Conservation (phyloP, 2,113 vertebrate species). For the Carlito syrichta region DNA sequence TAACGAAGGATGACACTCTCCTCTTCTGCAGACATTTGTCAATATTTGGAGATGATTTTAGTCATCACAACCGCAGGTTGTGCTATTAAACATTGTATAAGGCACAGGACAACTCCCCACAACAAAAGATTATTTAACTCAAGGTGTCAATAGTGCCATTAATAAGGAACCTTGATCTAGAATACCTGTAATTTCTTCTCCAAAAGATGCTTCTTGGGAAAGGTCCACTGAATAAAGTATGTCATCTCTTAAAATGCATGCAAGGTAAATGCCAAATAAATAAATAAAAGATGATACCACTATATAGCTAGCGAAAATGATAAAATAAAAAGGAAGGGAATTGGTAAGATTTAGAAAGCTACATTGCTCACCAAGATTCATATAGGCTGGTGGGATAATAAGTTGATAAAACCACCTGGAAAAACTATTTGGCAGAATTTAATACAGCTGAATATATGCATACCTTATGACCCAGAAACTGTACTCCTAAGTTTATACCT, state of each 20-base stretch:
- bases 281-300: background rate
- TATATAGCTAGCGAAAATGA: background rate
- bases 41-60: background rate
- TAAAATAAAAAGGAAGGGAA: background rate
- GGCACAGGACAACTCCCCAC: rapidly evolving
- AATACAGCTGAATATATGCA: background rate
- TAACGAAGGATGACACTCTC: background rate
- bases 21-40: background rate
- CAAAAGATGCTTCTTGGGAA: background rate
- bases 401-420: background rate
- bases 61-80: too few relatives aligned
- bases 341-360: background rate
- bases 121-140: background rate
- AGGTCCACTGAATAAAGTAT: background rate
- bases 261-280: background rate
- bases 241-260: background rate
- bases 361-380: background rate
- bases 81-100: background rate
- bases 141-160: background rate
- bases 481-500: background rate
- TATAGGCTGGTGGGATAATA: background rate
- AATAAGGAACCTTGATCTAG: too few relatives aligned
- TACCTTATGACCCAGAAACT: background rate
- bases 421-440: background rate
- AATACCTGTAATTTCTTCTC: background rate